Base-by-base conservation (phyloP, 2,888 invertebrate genomes). In the Aromia moschata region DNA sequence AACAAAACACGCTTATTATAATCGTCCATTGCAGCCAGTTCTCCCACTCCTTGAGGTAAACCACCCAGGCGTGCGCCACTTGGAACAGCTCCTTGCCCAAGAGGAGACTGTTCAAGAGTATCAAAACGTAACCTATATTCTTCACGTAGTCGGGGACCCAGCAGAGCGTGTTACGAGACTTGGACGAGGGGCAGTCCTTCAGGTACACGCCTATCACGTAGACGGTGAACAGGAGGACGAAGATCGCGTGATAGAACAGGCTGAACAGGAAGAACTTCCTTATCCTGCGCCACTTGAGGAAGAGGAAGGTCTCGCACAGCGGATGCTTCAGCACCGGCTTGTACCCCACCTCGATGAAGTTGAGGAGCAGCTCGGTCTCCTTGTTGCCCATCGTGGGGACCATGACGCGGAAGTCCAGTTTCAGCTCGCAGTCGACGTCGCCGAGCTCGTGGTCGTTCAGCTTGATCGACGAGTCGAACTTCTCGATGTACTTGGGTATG, bases 11-110 rank as follows among this genome's bases (percentile, higher is more conserved):
- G 62, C 89, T 87, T 36, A 89, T 76, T 51, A 93, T 88, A 46
- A 93, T 91, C 14, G 89, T 81, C 86, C 91, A 88, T 75, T 93
- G 93, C 44, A 93, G 81, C 88, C 90, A 92, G 77, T 94, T 93
- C 77, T 94, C 93, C 91, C 92, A 92, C 65, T 91, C 88, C 66
- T 86, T 85, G 1, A 90, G 84, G 70, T 94, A 93, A n/a, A 84
- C 85, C 17, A 83, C 84, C 79, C 90, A 85, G 45, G 70, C 87
- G 59, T 93, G 89, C 0, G 87, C 87, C 61, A 92, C 85, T 82
- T 93, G 91, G 74, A 91, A 91, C 51, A 92, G 78, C 80, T 94
- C 94, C 76, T 94, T 94, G 0, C 81, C 81, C 59, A 90, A 73
- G 43, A 91, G 82, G 56, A 88, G 80, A 11, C 86, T 65, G 70